Evolutionary conservation across 2,888 invertebrate genomes (phyloP), one percentile per base, ranked within the genome.

Genomic region (Panopea generosa): DNA sequence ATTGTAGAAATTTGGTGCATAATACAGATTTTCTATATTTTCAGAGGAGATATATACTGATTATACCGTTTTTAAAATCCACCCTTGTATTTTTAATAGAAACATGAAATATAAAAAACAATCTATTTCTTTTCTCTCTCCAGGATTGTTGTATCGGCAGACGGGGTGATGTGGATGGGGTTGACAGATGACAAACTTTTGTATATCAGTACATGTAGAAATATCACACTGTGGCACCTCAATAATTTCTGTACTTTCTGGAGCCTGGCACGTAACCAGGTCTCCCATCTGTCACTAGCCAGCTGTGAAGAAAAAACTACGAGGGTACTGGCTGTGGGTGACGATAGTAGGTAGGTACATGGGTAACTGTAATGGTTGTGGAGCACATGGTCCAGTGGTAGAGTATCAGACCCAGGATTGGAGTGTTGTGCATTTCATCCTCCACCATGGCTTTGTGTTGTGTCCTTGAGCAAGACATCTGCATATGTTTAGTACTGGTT

Each of bases 101-200:
- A n/a, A n/a, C n/a, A n/a, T n/a, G n/a, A n/a, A n/a, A n/a, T n/a
- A n/a, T n/a, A n/a, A n/a, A n/a, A n/a, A n/a, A n/a, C n/a, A n/a
- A n/a, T n/a, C n/a, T n/a, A n/a, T n/a, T n/a, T n/a, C n/a, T n/a
- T n/a, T n/a, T n/a, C n/a, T n/a, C n/a, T n/a, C 4, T 33, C 11
- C 63, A 89, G 89, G 73, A 71, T 86, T 62, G 87, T 87, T 11
- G 86, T 87, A 22, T 86, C 88, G 22, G 77, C 84, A 47, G 85
- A 86, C 59, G 91, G 91, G 7, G 82, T 92, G 6, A 77, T 87
- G 74, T 92, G 92, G 91, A 91, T 92, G 90, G 91, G 91, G 3
- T 74, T 92, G 24, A 91, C 91, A 1, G 91, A 91, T 65, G 91
- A 91, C 76, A 87, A 87, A 56, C 63, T 88, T n/a, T 77, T 92